Conservation (phyloP, 2,113 vertebrate genomes). For the Oryzias javanicus region DNA sequence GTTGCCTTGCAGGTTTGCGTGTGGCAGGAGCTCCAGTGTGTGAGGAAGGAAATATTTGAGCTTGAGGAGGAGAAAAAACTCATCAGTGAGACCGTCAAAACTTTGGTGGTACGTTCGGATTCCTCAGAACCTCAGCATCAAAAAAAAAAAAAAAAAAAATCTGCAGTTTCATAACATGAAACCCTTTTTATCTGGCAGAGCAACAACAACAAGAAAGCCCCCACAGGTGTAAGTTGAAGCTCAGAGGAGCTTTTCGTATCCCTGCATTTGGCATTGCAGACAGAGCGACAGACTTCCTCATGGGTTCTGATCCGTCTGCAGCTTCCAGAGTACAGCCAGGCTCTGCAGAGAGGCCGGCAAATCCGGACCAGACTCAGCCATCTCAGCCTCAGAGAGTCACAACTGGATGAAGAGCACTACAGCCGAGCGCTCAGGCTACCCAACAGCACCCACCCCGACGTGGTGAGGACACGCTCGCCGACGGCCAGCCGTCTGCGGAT, state of each 20-base stretch:
- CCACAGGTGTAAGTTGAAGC: slow-evolving; percentile 65
- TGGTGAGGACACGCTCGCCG: slow-evolving; percentile 69
- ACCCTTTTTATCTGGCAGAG: slow-evolving; percentile 45
- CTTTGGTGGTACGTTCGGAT: slow-evolving; percentile 76
- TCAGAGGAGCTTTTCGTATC: not conserved
- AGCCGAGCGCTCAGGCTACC: slow-evolving; percentile 81
- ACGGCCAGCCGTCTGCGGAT: too few species aligned
- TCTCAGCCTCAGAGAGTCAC: slow-evolving; percentile 67
- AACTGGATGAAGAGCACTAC: slow-evolving; percentile 83
- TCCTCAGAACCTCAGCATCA: not conserved
- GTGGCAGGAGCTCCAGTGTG: slow-evolving; percentile 79
- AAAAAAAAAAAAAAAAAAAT: too few species aligned
- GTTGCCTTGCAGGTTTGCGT: slow-evolving; percentile 69
- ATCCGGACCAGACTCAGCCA: slow-evolving; percentile 74
- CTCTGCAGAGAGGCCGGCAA: slow-evolving; percentile 75
- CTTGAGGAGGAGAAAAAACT: slow-evolving; percentile 76
- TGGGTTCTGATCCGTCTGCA: slow-evolving; percentile 32
- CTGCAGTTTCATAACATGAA: not conserved
- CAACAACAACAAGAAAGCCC: slow-evolving; percentile 65
- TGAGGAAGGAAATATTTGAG: slow-evolving; percentile 71
- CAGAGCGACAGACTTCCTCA: not conserved
- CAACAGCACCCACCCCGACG: slow-evolving; percentile 86
- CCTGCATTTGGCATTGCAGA: not conserved
- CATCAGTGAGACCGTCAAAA: slow-evolving; percentile 70
- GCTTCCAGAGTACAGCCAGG: slow-evolving; percentile 73